Conservation (phyloP, 2,113 vertebrate species). For the Fregata magnificens region DNA sequence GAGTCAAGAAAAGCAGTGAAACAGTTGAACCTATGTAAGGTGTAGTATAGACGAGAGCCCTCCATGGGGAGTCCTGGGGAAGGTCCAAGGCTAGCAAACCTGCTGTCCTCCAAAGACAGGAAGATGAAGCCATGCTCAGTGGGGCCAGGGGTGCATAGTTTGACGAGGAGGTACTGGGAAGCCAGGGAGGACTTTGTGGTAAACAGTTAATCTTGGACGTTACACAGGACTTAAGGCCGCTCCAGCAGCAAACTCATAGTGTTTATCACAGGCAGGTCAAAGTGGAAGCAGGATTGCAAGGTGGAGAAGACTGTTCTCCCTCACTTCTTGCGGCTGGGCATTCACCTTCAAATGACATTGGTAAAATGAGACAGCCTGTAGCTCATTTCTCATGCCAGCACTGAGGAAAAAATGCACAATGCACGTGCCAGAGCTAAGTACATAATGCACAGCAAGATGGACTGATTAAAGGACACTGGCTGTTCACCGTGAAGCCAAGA, state of each 20-base stretch:
- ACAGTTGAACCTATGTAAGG: fast-evolving
- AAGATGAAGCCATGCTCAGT: fast-evolving
- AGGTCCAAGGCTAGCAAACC: not conserved
- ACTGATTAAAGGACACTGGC: not conserved
- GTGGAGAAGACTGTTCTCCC: not conserved
- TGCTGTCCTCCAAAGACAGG: not conserved
- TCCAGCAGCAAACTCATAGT: not conserved
- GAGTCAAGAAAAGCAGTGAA: not conserved
- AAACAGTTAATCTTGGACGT: fast-evolving
- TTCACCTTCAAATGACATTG: not conserved
- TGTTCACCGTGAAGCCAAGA: fast-evolving
- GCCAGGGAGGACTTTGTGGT: not conserved
- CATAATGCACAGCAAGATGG: fast-evolving
- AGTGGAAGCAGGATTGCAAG: not conserved
- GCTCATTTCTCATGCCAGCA: not conserved
- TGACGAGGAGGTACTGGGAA: not conserved
- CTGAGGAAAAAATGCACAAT: fast-evolving
- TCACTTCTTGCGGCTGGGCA: not conserved
- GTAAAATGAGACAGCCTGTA: not conserved
- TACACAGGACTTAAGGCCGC: fast-evolving
- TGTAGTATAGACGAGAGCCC: fast-evolving
- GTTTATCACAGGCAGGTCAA: fast-evolving
- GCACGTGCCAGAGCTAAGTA: not conserved
- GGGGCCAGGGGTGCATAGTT: fast-evolving
- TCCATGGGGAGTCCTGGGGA: not conserved